phyloP scores from a whole-genome alignment of 2,888 invertebrate genomes.

The Atrina japonica region DNA sequence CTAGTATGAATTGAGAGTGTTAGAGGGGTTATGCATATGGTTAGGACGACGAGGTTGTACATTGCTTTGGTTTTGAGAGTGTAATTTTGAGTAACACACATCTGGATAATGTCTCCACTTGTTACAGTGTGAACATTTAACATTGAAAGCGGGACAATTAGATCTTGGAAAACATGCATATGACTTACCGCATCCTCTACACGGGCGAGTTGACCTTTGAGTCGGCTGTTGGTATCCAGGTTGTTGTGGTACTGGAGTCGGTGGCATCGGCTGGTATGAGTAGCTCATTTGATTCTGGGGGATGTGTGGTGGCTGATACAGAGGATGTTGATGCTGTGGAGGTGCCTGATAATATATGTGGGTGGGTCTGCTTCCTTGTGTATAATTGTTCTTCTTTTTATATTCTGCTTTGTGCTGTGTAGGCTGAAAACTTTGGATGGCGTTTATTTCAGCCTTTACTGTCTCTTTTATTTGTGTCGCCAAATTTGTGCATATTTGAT shows the following conservation, averaged over 20 bases:
- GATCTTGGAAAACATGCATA: not conserved
- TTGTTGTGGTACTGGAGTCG: not conserved
- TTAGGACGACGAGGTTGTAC: no score
- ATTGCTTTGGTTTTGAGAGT: not conserved
- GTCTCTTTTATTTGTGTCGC: not conserved
- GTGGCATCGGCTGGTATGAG: not conserved
- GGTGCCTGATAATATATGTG: no score
- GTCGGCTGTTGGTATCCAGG: not conserved
- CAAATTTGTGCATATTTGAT: not conserved
- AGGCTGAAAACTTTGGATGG: not conserved
- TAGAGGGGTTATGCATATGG: no score
- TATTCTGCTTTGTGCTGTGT: no score
- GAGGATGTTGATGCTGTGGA: no score
- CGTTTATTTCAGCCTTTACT: not conserved
- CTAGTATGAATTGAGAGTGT: no score
- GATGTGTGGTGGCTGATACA: no score
- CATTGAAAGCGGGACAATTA: not conserved
- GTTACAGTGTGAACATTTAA: not conserved
- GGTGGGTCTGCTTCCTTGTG: no score
- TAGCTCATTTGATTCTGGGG: no score
- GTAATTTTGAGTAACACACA: conserved; percentile 1
- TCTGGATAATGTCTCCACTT: not conserved
- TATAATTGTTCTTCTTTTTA: no score
- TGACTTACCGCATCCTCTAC: conserved; percentile 1
- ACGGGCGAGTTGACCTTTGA: not conserved